phyloP scores from a whole-genome alignment of 2,888 invertebrate genomes.

The Dioctria rufipes region DNA sequence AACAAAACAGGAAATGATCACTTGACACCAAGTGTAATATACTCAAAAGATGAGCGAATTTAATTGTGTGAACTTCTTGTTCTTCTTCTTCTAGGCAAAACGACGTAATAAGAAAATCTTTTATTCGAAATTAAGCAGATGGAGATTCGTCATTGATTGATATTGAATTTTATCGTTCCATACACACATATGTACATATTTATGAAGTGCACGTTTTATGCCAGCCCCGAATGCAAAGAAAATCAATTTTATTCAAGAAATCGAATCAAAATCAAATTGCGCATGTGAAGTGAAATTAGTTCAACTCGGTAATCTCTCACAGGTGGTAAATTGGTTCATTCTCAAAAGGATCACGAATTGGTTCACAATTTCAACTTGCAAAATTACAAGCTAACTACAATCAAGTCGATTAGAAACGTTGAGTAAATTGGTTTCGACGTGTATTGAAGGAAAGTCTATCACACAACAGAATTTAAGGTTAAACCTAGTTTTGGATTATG shows the following conservation, averaged over 20 bases:
- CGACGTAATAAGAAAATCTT: neutral
- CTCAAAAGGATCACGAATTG: slow-evolving; percentile 36
- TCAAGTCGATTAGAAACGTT: slow-evolving; percentile 5
- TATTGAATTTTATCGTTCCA: neutral
- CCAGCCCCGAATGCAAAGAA: neutral
- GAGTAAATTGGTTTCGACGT: slow-evolving; percentile 6
- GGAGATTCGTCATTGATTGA: slow-evolving; percentile 13
- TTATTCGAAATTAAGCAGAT: neutral
- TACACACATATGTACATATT: no score
- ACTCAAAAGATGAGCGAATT: neutral
- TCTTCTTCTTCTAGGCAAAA: neutral
- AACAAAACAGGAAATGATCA: slow-evolving; percentile 39
- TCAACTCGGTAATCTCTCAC: slow-evolving; percentile 20
- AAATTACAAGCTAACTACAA: slow-evolving; percentile 18
- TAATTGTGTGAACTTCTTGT: slow-evolving; percentile 17
- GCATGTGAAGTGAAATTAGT: slow-evolving; percentile 27
- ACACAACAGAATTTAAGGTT: no score
- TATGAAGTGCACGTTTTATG: slow-evolving; percentile 26
- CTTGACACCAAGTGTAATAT: neutral
- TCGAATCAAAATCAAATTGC: slow-evolving; percentile 26
- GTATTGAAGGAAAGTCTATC: no score
- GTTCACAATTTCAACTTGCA: slow-evolving; percentile 32
- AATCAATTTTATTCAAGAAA: slow-evolving; percentile 33
- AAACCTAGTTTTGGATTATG: no score
- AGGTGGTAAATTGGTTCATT: slow-evolving; percentile 28